A percentile compares a stretch with the other conserved stretches of the same genome.
These are phyloP conservation scores for Eidolon helvum DNA, from an alignment of 2,113 vertebrate species.

Conservation along the genomic window DNA sequence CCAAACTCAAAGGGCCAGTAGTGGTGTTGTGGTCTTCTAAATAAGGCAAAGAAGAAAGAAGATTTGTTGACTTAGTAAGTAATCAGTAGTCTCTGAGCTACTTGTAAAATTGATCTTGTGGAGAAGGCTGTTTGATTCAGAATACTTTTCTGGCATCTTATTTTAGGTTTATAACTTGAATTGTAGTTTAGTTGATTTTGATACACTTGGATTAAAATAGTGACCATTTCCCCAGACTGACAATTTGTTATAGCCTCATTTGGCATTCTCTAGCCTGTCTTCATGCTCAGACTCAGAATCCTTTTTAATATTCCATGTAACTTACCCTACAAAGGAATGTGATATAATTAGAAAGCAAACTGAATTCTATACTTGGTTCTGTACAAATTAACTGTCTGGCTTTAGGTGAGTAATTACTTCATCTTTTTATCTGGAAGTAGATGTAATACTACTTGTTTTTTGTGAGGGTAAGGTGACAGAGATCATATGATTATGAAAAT, in stretches of 20 bases:
- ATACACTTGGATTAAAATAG: not conserved
- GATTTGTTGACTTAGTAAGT: not conserved
- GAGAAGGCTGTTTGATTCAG: not conserved
- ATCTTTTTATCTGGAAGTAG: conserved; percentile 3
- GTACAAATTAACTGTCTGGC: not conserved
- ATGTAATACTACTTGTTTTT: not conserved
- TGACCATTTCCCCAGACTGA: not conserved
- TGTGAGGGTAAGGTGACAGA: not conserved
- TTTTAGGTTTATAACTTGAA: not conserved
- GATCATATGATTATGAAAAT: not conserved
- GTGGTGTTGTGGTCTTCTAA: not conserved
- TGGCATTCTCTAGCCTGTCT: not conserved
- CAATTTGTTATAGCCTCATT: not conserved
- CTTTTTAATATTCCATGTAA: not conserved
- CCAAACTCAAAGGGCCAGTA: not conserved
- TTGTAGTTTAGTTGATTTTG: not conserved
- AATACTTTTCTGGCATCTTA: not conserved
- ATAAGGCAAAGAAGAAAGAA: not conserved
- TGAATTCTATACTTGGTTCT: not conserved
- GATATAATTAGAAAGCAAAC: not conserved
- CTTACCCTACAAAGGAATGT: not conserved
- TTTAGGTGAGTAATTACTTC: not conserved
- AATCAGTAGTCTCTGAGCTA: not conserved
- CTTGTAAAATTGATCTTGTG: not conserved
- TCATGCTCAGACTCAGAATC: not conserved